phyloP scores from a whole-genome alignment of 2,113 vertebrate species.

The Eidolon helvum region DNA sequence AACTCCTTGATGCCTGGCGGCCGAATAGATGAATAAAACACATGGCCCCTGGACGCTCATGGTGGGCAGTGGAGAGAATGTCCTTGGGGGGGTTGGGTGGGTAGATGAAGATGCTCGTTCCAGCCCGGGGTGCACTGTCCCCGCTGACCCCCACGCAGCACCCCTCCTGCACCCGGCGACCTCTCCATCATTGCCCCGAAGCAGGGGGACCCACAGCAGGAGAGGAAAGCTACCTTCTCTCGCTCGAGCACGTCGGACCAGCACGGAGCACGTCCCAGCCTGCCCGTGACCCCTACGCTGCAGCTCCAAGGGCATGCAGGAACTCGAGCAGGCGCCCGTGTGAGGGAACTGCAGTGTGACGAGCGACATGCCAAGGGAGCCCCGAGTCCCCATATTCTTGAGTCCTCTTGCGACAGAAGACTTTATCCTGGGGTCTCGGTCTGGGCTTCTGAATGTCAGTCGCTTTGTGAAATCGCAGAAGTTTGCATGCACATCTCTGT shows the following conservation, averaged over 20 bases:
- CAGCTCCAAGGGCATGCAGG: not conserved
- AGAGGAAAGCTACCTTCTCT: not conserved
- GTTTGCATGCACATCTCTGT: not conserved
- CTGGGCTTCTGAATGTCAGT: not conserved
- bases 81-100: fast-evolving
- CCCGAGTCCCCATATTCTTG: not conserved
- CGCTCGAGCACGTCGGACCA: too few relatives aligned
- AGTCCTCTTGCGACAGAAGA: not conserved
- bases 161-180: not conserved
- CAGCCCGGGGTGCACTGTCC: not conserved
- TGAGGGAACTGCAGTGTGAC: not conserved
- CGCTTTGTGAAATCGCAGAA: not conserved
- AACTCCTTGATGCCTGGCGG: not conserved
- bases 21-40: not conserved
- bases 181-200: not conserved
- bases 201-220: not conserved
- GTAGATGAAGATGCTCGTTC: not conserved
- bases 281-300: fast-evolving
- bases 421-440: not conserved
- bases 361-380: too few relatives aligned
- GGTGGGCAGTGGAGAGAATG: not conserved
- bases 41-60: not conserved
- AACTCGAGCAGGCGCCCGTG: not conserved
- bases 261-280: not conserved
- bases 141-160: not conserved